Conservation (phyloP, 2,113 vertebrate genomes). For the Stigmatopora argus region DNA sequence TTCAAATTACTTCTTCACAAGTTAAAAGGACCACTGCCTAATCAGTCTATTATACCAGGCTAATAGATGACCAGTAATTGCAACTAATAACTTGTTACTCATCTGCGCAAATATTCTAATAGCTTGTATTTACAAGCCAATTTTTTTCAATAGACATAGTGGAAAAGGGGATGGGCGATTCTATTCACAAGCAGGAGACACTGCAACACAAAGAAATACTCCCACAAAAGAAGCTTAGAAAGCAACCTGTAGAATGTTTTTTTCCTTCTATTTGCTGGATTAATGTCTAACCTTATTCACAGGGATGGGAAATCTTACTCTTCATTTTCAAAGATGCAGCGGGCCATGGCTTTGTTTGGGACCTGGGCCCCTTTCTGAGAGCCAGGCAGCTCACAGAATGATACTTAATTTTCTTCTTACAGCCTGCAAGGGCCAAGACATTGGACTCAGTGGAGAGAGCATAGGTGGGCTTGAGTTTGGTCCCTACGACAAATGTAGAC, state of each 20-base stretch:
- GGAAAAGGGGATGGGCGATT: conserved; percentile 42
- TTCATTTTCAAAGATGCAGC: conserved; percentile 63
- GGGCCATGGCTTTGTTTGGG: conserved; percentile 70
- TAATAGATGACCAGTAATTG: conserved; percentile 83
- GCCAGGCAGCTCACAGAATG: conserved; percentile 58
- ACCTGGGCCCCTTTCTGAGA: conserved; percentile 48
- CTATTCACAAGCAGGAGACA: conserved; percentile 70
- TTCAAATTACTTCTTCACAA: conserved; percentile 77
- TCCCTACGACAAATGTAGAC: too few species aligned
- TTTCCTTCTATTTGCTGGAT: conserved; percentile 67
- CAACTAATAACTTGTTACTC: conserved; percentile 80
- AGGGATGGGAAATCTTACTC: conserved; percentile 64
- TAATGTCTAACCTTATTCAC: conserved; percentile 78
- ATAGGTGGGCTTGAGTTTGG: conserved; percentile 42
- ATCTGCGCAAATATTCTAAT: conserved; percentile 80
- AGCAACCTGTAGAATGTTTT: conserved; percentile 79
- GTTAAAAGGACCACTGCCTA: conserved; percentile 73
- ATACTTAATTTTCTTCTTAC: conserved; percentile 65
- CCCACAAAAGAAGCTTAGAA: conserved; percentile 72
- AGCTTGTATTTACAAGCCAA: conserved; percentile 76
- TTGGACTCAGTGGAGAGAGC: conserved; percentile 47
- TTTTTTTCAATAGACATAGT: conserved; percentile 68
- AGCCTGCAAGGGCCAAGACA: conserved; percentile 42
- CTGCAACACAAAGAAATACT: conserved; percentile 70
- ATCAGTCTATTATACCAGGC: conserved; percentile 74